Evolutionary conservation across 2,888 invertebrate species (phyloP), one percentile per base, ranked within the genome.

Genomic region (Drosophila bunnanda): DNA sequence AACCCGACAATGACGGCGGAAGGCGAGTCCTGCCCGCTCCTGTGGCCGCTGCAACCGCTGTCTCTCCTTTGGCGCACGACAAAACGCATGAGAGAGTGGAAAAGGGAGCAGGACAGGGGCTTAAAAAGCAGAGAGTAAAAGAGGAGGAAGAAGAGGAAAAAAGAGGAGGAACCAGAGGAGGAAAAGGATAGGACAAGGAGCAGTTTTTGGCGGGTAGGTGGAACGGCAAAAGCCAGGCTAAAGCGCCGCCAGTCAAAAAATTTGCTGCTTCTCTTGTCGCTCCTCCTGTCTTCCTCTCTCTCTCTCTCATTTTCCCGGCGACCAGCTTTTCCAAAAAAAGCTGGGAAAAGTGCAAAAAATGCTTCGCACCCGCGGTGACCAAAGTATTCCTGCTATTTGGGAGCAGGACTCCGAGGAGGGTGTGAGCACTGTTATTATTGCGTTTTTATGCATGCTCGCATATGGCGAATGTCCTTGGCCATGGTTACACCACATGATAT

Each of bases 391-490:
- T 75, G 68, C 57, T 75, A 76, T 72, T 77, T 57, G 53, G 60
- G 10, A 44, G 52, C 48, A 17, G 58, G 10, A 34, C 10, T 22
- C 41, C 10, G 48, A 10, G 32, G 15, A 50, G 13, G 12, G 30
- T 22, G 25, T 32, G 59, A 32, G 20, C 41, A 41, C 77, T 76
- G 81, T 78, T 88, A 80, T 84, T 84, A 88, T 84, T 84, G 84
- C 82, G 87, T 87, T 89, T 87, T 84, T 87, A 84, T 84, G 84
- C 89, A 83, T 87, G 79, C 84, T 77, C 79, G 84, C 87, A 84
- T 89, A 89, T 83, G 82, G 84, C 76, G 85, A 89, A 79, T 87
- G 89, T 88, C 87, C 87, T 88, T 88, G 89, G 87, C 87, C 79
- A 76, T 82, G 85, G 65, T 75, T 71, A 80, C 81, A 64, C 59